Conservation (phyloP, 37 sponge, comb jelly and placozoan species). For the Hexactinellida sp. region DNA sequence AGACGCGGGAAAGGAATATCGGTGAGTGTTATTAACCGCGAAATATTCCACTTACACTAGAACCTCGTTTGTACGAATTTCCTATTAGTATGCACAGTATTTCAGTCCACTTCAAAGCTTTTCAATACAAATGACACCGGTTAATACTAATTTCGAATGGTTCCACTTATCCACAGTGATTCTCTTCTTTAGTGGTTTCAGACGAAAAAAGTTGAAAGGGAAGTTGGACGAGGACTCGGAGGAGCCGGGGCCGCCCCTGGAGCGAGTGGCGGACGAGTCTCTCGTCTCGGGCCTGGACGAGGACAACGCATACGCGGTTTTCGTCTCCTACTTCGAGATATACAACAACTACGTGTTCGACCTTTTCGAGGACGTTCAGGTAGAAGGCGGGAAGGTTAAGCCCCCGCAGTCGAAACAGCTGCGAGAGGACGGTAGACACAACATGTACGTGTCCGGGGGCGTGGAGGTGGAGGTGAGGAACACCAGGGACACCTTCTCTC, state of each 20-base stretch:
- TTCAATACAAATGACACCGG: too few relatives aligned
- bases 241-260: not conserved
- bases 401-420: slow-evolving; percentile 55
- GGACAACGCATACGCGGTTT: slow-evolving; percentile 79
- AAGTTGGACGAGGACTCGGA: not conserved
- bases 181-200: not conserved
- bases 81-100: too few relatives aligned
- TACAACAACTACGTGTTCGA: slow-evolving; percentile 96
- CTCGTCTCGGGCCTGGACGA: slow-evolving; percentile 47
- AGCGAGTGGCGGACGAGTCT: slow-evolving; percentile 1
- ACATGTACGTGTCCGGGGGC: slow-evolving; percentile 84
- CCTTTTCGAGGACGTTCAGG: slow-evolving; percentile 66
- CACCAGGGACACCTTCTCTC: slow-evolving; percentile 86
- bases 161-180: too few relatives aligned
- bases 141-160: too few relatives aligned
- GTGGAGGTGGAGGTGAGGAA: slow-evolving; percentile 90
- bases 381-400: slow-evolving; percentile 20
- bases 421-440: slow-evolving; percentile 48
- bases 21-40: not conserved
- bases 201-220: not conserved
- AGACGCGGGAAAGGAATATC: slow-evolving; percentile 37
- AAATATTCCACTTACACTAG: not conserved
- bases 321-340: slow-evolving; percentile 88
- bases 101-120: too few relatives aligned
- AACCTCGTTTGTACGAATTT: too few relatives aligned